Percentiles rank a stretch among this genome's conserved stretches.
phyloP scores from a whole-genome alignment of 2,113 vertebrate genomes.

The Charadrius vociferus region DNA sequence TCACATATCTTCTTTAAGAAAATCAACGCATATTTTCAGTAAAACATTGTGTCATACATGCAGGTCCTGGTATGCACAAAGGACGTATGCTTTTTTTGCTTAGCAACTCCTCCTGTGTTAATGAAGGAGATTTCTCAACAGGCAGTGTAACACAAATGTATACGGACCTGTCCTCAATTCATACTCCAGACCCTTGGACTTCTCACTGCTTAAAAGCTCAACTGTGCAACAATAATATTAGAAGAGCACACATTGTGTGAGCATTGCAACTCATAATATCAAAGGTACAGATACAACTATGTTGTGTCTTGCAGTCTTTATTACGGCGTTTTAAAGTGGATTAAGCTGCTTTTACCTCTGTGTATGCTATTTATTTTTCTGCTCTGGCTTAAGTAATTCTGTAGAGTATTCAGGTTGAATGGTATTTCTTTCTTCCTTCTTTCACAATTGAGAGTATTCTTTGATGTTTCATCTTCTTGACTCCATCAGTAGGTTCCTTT shows the following conservation, averaged over 20 bases:
- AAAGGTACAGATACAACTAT: not conserved
- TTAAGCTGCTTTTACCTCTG: not conserved
- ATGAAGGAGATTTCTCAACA: not conserved
- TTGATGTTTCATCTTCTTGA: not conserved
- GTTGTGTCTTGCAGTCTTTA: not conserved
- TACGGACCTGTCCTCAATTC: not conserved
- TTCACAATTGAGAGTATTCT: not conserved
- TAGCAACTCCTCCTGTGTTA: not conserved
- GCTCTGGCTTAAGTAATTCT: not conserved
- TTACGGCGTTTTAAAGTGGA: not conserved
- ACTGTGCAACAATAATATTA: not conserved
- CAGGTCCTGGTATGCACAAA: not conserved
- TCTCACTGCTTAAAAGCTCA: not conserved
- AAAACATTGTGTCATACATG: not conserved
- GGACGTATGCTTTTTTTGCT: not conserved
- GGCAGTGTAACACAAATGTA: not conserved
- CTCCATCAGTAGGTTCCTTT: not conserved
- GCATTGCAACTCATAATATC: not conserved
- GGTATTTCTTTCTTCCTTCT: not conserved
- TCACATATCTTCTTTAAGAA: not conserved
- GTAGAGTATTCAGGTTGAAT: not conserved
- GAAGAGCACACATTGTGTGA: rapidly evolving
- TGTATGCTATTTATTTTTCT: not conserved
- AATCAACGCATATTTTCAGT: not conserved
- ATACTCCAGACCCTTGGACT: not conserved